phyloP scores from a whole-genome alignment of 2,888 invertebrate genomes.

The Spialia ferax region DNA sequence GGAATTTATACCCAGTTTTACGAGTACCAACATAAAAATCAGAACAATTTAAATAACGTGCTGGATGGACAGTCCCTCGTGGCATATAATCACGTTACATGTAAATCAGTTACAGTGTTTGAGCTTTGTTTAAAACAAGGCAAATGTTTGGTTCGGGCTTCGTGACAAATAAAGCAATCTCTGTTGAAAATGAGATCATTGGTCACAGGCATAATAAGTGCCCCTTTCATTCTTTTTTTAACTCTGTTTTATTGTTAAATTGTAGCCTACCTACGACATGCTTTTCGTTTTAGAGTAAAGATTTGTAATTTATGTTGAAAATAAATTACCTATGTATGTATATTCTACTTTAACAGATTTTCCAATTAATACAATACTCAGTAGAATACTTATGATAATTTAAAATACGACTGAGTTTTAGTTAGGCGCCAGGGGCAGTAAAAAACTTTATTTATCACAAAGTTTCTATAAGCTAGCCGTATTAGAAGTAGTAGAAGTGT shows the following conservation, averaged over 20 bases:
- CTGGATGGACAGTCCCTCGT: conserved; percentile 21
- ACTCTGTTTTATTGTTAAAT: neutral
- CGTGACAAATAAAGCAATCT: conserved; percentile 35
- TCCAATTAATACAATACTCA: too few species aligned
- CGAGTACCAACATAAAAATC: conserved; percentile 21
- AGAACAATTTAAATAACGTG: conserved; percentile 28
- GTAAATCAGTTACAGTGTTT: conserved; percentile 40
- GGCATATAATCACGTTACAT: conserved; percentile 38
- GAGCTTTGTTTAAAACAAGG: conserved; percentile 35
- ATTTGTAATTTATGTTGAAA: too few species aligned
- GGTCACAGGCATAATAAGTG: conserved; percentile 24
- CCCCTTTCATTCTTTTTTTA: conserved; percentile 4
- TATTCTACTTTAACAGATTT: too few species aligned
- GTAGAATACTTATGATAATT: too few species aligned
- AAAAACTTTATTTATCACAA: too few species aligned
- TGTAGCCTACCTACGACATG: neutral
- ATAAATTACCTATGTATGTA: too few species aligned
- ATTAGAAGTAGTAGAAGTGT: too few species aligned
- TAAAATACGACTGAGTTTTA: too few species aligned
- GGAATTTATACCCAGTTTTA: conserved; percentile 15
- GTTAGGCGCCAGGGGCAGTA: too few species aligned
- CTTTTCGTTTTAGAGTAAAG: neutral
- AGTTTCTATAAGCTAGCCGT: too few species aligned
- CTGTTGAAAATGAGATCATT: conserved; percentile 20
- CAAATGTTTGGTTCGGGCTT: conserved; percentile 26